A percentile compares a stretch with the other conserved stretches of the same genome.
These are phyloP conservation scores for Thalassarche chlororhynchos DNA, from an alignment of 2,113 vertebrate genomes.

Conservation along the genomic window DNA sequence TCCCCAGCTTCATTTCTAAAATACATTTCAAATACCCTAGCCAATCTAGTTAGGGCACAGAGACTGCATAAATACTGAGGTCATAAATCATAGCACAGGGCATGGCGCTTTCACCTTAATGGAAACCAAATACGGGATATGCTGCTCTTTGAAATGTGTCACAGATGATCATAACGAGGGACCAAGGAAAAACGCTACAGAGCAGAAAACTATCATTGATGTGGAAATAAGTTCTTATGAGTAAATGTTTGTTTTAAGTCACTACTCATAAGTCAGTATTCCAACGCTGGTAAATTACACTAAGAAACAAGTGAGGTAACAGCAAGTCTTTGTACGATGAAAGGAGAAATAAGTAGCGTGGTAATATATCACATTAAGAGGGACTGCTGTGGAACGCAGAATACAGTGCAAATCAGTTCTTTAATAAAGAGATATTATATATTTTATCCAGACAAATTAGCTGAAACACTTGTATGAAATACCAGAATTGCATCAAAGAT, in stretches of 20 bases:
- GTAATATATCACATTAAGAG: constrained; percentile 26
- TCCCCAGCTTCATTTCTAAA: constrained; percentile 26
- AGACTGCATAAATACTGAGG: constrained; percentile 40
- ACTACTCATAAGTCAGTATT: constrained; percentile 53
- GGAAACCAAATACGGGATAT: constrained; percentile 24
- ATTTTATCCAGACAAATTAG: constrained; percentile 36
- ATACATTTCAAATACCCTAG: constrained; percentile 29
- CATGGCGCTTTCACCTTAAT: constrained; percentile 12
- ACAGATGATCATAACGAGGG: constrained; percentile 53
- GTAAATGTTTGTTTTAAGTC: constrained; percentile 70
- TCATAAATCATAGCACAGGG: constrained; percentile 62
- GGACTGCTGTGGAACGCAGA: neutral
- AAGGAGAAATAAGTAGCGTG: neutral
- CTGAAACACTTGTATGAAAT: neutral
- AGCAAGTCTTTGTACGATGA: constrained; percentile 44
- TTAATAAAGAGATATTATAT: neutral
- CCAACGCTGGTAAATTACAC: constrained; percentile 29
- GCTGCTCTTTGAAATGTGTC: constrained; percentile 55
- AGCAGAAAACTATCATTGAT: constrained; percentile 51
- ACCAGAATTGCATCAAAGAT: neutral
- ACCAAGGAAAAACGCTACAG: neutral
- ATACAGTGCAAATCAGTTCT: constrained; percentile 5
- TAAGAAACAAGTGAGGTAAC: constrained; percentile 51
- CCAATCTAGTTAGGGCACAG: constrained; percentile 44
- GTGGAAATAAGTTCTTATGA: constrained; percentile 70